These are phyloP conservation scores for Neotoma lepida DNA, from an alignment of 2,113 vertebrate species.

Conservation along the genomic window DNA sequence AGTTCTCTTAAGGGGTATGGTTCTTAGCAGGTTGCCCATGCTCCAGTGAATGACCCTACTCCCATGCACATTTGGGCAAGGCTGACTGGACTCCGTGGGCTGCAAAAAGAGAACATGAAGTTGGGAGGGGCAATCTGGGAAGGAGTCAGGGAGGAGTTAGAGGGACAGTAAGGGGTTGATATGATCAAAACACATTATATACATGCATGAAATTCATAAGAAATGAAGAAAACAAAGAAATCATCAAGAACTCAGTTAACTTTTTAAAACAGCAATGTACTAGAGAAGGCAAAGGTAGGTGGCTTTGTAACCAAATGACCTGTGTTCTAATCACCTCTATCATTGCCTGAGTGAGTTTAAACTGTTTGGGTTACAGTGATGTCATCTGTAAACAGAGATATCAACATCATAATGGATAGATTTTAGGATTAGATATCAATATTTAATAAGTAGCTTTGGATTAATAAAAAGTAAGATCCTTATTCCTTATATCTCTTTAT, in stretches of 20 bases:
- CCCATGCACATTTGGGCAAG: neutral
- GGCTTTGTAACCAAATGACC: neutral
- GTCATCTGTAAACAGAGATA: neutral
- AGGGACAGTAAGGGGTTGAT: neutral
- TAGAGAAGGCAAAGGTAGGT: neutral
- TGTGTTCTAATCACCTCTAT: neutral
- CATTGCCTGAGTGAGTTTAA: neutral
- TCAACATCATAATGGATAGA: neutral
- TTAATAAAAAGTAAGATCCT: neutral
- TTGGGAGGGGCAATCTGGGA: neutral
- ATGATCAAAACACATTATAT: neutral
- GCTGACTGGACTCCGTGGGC: neutral
- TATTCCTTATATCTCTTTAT: neutral
- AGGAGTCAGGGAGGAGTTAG: neutral
- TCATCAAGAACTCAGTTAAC: neutral
- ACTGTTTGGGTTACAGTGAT: neutral
- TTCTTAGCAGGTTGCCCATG: neutral
- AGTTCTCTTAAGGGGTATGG: neutral
- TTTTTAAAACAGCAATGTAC: neutral
- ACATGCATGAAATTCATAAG: neutral
- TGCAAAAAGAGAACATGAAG: neutral
- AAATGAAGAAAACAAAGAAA: neutral
- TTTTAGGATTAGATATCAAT: neutral
- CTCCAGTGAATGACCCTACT: neutral
- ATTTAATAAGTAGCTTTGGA: neutral